Percentiles rank a stretch among this genome's conserved stretches.
Evolutionary conservation across 2,797 vertebrate species (phyloP).

Genomic region (Phoeniculus purpureus): DNA sequence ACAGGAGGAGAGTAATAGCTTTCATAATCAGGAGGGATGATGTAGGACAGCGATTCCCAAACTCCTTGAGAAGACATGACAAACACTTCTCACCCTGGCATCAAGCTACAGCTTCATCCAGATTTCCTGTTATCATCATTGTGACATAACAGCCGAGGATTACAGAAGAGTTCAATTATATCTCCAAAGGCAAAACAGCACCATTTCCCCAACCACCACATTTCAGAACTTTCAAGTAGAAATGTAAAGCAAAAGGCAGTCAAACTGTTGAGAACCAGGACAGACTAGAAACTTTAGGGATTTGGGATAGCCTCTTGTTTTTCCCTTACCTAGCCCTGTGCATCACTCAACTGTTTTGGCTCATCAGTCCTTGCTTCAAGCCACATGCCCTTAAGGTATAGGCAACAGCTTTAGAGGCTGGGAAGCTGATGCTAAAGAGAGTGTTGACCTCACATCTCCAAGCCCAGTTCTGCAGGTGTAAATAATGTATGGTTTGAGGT

Average conservation of each 20-base stretch:
- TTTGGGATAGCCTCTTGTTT: background rate
- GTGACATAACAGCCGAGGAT: background rate
- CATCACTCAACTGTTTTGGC: background rate
- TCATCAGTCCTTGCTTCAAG: background rate
- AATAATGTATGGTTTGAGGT: background rate
- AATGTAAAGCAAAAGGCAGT: background rate
- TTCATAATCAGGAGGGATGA: background rate
- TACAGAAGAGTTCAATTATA: background rate
- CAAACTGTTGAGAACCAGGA: background rate
- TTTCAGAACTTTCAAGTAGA: background rate
- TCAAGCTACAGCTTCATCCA: background rate
- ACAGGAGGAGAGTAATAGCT: background rate
- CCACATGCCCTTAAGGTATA: rapidly evolving
- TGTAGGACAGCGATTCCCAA: background rate
- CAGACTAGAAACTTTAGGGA: background rate
- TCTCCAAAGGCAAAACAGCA: background rate
- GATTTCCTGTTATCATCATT: background rate
- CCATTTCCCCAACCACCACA: background rate
- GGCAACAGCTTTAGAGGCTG: background rate
- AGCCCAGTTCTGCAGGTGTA: background rate
- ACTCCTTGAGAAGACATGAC: background rate
- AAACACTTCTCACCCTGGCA: background rate
- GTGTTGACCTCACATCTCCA: background rate
- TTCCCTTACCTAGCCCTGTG: background rate
- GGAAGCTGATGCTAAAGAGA: background rate